phyloP scores from a whole-genome alignment of 1,140 invertebrate species.

The Lithobius niger region DNA sequence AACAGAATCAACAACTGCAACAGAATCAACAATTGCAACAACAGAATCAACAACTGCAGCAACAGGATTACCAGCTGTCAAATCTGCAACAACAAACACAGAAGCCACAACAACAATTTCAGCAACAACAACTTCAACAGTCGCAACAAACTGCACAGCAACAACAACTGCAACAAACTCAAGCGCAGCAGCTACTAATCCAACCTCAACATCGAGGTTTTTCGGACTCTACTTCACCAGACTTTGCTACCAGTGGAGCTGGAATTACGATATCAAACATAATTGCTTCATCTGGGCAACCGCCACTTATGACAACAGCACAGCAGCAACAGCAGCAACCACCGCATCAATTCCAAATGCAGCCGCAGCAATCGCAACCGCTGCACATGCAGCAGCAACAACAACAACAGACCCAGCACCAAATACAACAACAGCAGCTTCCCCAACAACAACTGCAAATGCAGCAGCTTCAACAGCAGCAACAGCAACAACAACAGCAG shows the following conservation, averaged over 20 bases:
- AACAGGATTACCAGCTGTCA: too few relatives aligned
- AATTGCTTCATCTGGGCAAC: conserved; percentile 5
- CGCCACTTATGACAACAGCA: conserved; percentile 14
- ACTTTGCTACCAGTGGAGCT: not conserved
- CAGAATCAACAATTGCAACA: too few relatives aligned
- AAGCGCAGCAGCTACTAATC: too few relatives aligned
- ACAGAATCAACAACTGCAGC: too few relatives aligned
- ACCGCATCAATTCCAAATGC: conserved; percentile 24
- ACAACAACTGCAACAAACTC: too few relatives aligned
- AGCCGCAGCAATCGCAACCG: too few relatives aligned
- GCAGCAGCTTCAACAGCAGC: conserved; percentile 11
- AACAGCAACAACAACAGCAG: conserved; percentile 12
- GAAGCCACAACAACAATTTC: too few relatives aligned
- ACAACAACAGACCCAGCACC: not conserved
- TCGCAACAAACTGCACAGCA: too few relatives aligned
- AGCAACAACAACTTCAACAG: too few relatives aligned
- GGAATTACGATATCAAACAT: conserved; percentile 6
- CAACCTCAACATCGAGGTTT: too few relatives aligned
- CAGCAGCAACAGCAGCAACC: not conserved
- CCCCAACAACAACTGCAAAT: conserved; percentile 29
- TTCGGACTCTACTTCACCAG: not conserved
- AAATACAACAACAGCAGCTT: conserved; percentile 33
- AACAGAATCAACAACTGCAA: too few relatives aligned
- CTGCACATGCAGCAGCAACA: not conserved
- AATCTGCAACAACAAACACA: too few relatives aligned